Evolutionary conservation across 2,797 vertebrate genomes (phyloP), one percentile per base, ranked within the genome.

Genomic region (Schizopygopsis malacanthus): DNA sequence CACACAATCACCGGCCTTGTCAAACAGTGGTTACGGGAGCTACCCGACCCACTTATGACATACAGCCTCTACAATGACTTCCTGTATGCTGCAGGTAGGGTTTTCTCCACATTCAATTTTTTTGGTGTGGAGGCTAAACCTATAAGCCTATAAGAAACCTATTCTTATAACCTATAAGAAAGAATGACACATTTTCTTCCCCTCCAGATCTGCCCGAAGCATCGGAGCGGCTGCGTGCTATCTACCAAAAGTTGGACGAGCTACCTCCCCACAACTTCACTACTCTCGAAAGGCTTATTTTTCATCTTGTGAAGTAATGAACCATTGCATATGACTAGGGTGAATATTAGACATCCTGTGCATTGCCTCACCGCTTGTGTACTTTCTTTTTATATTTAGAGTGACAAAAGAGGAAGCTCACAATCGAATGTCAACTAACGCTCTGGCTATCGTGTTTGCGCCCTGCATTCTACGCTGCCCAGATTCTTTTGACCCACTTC

Each of bases 41-140:
- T 99, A 65, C 97, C 98, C 0, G 97, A 98, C 41, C 98, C 98
- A 0, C 95, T 99, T 4, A 97, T 99, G 97, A 98, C 98, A 2
- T 98, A 96, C 4, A 94, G 95, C 0, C 97, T 98, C 83, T 99
- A 99, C 86, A 94, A 88, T 0, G 97, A 99, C 90, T 99, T 99
- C 87, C 95, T 99, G 77, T 96, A 94, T 22, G 97, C 98, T 0
- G 96, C 95, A 0, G 98, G 98, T 99, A 87, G 93, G 97, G 92
- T 72, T 50, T 65, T 43, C 9, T 13, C 15, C 37, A 79, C 65
- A 18, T 67, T 9, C 25, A 81, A 1, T 43, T 73, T 72, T 73
- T 72, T 25, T 28, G 1, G 2, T 69, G 18, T 25, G 3, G 69
- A 75, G 33, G 22, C 59, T 76, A 28, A 72, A 59, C 15, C 20